Evolutionary conservation across 2,888 invertebrate species (phyloP).

Genomic region (Arenicola marina): DNA sequence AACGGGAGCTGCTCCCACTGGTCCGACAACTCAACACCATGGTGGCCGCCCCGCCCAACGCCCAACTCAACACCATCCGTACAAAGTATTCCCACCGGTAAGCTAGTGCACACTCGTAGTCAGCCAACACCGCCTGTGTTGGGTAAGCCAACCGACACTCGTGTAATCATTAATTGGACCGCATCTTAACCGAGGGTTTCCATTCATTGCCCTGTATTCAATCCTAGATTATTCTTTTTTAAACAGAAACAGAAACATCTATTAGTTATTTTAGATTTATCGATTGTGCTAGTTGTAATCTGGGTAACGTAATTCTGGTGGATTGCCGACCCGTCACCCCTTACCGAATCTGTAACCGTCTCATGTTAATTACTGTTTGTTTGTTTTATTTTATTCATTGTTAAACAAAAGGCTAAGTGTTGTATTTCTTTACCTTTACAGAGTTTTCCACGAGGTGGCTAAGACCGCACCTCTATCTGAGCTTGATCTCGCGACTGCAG

Average conservation of each 20-base stretch:
- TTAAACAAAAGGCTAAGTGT: neutral
- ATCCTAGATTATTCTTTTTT: no score
- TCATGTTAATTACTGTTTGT: no score
- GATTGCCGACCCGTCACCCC: no score
- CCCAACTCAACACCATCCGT: constrained; percentile 81
- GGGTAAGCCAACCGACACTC: no score
- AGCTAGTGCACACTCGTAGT: constrained; percentile 2
- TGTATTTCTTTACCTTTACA: neutral
- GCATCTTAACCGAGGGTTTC: no score
- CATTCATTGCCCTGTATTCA: no score
- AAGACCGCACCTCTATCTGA: no score
- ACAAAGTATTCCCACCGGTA: constrained; percentile 86
- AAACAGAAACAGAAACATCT: no score
- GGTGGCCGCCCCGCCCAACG: constrained; percentile 77
- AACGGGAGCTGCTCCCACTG: constrained; percentile 75
- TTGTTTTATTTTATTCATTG: neutral
- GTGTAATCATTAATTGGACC: no score
- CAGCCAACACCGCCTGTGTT: neutral
- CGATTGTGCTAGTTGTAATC: neutral
- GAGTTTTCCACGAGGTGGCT: neutral
- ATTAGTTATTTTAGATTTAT: no score
- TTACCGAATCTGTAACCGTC: no score
- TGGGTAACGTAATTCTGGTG: neutral
- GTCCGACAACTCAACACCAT: constrained; percentile 76
- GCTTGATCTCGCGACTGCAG: no score